Evolutionary conservation across 2,797 vertebrate species (phyloP).

Genomic region (Cetoscarus ocellatus): DNA sequence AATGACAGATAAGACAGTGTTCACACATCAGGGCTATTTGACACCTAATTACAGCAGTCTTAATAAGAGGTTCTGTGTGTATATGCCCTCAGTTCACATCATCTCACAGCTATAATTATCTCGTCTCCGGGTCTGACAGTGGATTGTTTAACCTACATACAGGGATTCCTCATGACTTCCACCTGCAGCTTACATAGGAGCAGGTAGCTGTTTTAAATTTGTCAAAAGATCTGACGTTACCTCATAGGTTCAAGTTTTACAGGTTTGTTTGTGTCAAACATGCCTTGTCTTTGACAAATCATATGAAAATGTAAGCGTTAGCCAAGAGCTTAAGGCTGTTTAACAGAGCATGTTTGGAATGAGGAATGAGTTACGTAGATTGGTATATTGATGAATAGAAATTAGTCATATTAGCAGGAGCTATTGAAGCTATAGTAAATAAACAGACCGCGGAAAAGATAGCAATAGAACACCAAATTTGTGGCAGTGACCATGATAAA

Average conservation of each 20-base stretch:
- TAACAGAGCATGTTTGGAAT: slow-evolving; percentile 10
- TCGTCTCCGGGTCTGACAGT: slow-evolving; percentile 82
- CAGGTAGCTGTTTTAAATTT: slow-evolving; percentile 68
- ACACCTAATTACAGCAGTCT: slow-evolving; percentile 83
- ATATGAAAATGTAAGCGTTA: slow-evolving; percentile 39
- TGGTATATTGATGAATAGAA: not conserved
- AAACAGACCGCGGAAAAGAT: too few relatives aligned
- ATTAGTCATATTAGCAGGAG: not conserved
- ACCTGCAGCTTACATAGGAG: slow-evolving; percentile 61
- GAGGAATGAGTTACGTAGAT: slow-evolving; percentile 3
- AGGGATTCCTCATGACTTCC: slow-evolving; percentile 75
- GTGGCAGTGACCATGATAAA: too few relatives aligned
- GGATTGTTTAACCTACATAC: slow-evolving; percentile 78
- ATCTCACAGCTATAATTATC: slow-evolving; percentile 85
- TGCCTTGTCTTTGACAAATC: slow-evolving; percentile 53
- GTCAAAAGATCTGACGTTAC: slow-evolving; percentile 66
- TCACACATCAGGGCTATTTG: slow-evolving; percentile 76
- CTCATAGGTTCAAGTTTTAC: slow-evolving; percentile 60
- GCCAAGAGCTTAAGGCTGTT: slow-evolving; percentile 18
- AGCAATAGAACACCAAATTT: too few relatives aligned
- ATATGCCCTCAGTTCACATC: slow-evolving; percentile 73
- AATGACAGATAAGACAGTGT: slow-evolving; percentile 73
- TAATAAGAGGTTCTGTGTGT: slow-evolving; percentile 82
- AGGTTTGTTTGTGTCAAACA: slow-evolving; percentile 73
- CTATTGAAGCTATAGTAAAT: not conserved